These are phyloP conservation scores for Glomeris marginata DNA, from an alignment of 2,888 invertebrate species.

Conservation along the genomic window DNA sequence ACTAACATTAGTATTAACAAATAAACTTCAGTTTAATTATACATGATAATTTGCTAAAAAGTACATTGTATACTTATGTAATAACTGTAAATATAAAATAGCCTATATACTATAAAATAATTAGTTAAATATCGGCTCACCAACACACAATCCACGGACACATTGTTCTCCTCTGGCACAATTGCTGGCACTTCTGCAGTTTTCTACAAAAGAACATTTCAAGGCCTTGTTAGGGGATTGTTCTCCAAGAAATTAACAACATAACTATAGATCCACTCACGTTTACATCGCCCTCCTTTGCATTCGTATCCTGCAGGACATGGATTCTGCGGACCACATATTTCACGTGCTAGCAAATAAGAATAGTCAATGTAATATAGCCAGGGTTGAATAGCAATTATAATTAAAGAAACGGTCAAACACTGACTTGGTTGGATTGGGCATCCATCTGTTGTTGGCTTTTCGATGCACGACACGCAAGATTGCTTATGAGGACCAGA, in stretches of 20 bases:
- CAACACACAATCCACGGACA: slow-evolving; percentile 19
- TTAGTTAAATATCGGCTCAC: slow-evolving; percentile 8
- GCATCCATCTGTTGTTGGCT: slow-evolving; percentile 9
- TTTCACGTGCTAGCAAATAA: slow-evolving; percentile 2
- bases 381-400: slow-evolving; percentile 16
- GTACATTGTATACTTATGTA: too few species aligned
- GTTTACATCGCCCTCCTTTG: slow-evolving; percentile 13
- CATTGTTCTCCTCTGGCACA: slow-evolving; percentile 22
- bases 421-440: slow-evolving; percentile 8
- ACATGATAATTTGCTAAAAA: slow-evolving; percentile 1
- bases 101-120: not conserved
- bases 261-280: too few species aligned
- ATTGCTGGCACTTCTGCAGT: slow-evolving; percentile 18
- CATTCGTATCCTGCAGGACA: slow-evolving; percentile 15
- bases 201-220: slow-evolving; percentile 10
- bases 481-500: slow-evolving; percentile 14
- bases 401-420: too few species aligned
- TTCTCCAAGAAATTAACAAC: not conserved
- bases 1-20: not conserved
- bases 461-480: slow-evolving; percentile 9
- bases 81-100: too few species aligned
- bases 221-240: not conserved
- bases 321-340: slow-evolving; percentile 9
- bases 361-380: slow-evolving; percentile 14
- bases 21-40: not conserved